Percentiles rank a stretch among this genome's conserved stretches.
phyloP scores from a whole-genome alignment of 2,113 vertebrate genomes.

The Lanius collurio region DNA sequence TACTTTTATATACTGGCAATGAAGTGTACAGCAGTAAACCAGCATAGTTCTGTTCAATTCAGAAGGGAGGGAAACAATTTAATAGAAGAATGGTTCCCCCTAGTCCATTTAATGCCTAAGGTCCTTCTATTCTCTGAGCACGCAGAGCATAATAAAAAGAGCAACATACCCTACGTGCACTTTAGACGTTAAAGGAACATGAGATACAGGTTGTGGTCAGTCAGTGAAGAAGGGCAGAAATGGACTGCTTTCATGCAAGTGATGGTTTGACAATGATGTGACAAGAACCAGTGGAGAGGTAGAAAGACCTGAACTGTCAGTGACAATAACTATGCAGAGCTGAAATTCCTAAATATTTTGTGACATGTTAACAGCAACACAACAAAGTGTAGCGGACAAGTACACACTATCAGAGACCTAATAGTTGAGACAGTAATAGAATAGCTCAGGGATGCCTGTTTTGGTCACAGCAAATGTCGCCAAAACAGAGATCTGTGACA shows the following conservation, averaged over 20 bases:
- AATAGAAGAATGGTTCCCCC: background rate
- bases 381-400: slow-evolving; percentile 8
- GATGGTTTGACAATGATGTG: background rate
- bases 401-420: background rate
- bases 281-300: background rate
- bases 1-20: background rate
- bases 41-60: background rate
- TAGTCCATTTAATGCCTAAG: background rate
- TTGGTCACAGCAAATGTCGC: background rate
- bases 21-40: background rate
- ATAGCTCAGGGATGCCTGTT: background rate
- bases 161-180: background rate
- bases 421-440: background rate
- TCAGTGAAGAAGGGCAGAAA: background rate
- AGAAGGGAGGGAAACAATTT: background rate
- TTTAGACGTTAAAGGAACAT: background rate
- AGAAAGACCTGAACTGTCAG: slow-evolving; percentile 47
- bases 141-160: background rate
- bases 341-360: slow-evolving; percentile 32
- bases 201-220: background rate
- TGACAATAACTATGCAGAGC: background rate
- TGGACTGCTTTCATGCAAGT: background rate
- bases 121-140: background rate
- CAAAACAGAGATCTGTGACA: background rate
- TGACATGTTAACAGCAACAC: slow-evolving; percentile 35